Evolutionary conservation across 2,888 invertebrate species (phyloP).

Genomic region (Sceliomorpha sp.): DNA sequence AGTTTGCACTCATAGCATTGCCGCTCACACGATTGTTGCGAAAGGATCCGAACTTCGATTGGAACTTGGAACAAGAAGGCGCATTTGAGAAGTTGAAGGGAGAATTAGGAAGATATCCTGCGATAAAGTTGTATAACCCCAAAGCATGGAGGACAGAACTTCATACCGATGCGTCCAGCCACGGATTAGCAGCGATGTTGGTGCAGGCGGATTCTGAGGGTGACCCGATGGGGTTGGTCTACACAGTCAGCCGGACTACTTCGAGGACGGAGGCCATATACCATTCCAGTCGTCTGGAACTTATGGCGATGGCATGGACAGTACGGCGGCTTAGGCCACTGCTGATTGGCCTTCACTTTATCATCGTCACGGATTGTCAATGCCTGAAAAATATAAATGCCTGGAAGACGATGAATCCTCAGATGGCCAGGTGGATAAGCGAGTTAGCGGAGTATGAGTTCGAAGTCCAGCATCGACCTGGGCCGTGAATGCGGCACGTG

Average conservation of each 20-base stretch:
- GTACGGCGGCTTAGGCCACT: slow-evolving; percentile 24
- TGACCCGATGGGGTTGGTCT: slow-evolving; percentile 13
- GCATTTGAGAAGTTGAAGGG: slow-evolving; percentile 16
- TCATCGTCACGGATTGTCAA: slow-evolving; percentile 39
- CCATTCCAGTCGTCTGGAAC: slow-evolving; percentile 34
- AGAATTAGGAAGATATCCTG: slow-evolving; percentile 4
- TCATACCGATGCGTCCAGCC: slow-evolving; percentile 33
- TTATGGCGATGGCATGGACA: slow-evolving; percentile 41
- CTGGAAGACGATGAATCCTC: slow-evolving; percentile 27
- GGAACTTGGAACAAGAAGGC: not conserved
- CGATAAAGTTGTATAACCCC: slow-evolving; percentile 18
- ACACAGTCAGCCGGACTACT: slow-evolving; percentile 29
- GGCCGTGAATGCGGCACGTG: slow-evolving; percentile 22
- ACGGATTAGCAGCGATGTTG: slow-evolving; percentile 27
- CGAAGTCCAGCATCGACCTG: slow-evolving; percentile 17
- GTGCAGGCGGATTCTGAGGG: slow-evolving; percentile 10
- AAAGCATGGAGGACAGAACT: slow-evolving; percentile 21
- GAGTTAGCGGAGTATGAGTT: slow-evolving; percentile 9
- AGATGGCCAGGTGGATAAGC: slow-evolving; percentile 31
- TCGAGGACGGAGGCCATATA: slow-evolving; percentile 17
- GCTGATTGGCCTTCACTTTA: slow-evolving; percentile 24
- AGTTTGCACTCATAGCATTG: not conserved
- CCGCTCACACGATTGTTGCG: not conserved
- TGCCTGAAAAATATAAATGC: slow-evolving; percentile 22
- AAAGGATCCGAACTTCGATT: not conserved